Base-by-base conservation (phyloP, 2,888 invertebrate genomes). In the Watsonalla binaria region DNA sequence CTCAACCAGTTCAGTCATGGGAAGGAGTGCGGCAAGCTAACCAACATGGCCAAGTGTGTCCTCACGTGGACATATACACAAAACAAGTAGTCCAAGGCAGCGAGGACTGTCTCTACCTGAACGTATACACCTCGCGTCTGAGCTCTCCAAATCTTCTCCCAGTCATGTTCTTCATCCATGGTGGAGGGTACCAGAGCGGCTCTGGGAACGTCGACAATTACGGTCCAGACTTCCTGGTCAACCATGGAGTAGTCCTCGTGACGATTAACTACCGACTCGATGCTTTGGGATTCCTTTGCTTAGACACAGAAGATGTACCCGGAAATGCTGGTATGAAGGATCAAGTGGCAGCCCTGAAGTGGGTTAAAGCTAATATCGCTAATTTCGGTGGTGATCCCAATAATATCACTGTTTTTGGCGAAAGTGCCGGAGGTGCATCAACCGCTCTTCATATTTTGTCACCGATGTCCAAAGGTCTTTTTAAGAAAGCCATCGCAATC, bases 291-390 rank as follows among this genome's bases (percentile, higher is more conserved):
- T 93, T 93, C 61, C 73, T 93, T 0, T 92, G 92, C 34, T 82
- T 92, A 0, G 80, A 79, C n/a, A 92, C 91, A 14, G 66, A 69
- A 51, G 92, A 91, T 47, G 92, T 92, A 0, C 92, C 93, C 0
- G 93, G 93, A 4, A 94, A 94, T 68, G 92, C 92, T 55, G 92
- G 91, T 0, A 62, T 92, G 14, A 92, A 92, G 60, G 82, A 82
- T 46, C 80, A 80, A 69, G 74, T 75, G 0, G 66, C 70, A 6
- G 80, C 81, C 14, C 54, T 81, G 15, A 72, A 63, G 53, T 82
- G 81, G 80, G 69, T 82, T 0, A 62, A 74, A 37, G 62, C 68
- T 13, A 80, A 80, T 49, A 78, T 82, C n/a, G 42, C 51, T 0
- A 57, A 58, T 7, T 81, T 81, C 52, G 80, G 81, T 11, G 82